These are phyloP conservation scores for Acromyrmex echinatior DNA, from an alignment of 1,140 invertebrate species.

Conservation along the genomic window DNA sequence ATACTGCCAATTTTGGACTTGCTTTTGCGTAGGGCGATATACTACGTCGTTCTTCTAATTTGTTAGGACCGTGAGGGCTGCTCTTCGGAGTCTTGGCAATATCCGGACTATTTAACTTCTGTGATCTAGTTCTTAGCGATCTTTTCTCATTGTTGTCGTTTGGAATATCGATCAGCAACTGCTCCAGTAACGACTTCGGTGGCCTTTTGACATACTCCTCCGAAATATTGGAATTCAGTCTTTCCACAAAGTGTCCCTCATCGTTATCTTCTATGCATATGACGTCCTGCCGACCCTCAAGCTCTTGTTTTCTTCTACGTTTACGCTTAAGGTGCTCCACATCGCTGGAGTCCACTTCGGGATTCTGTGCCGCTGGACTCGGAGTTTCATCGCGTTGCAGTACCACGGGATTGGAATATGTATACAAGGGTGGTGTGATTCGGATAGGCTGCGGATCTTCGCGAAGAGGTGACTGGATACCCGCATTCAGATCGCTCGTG, in stretches of 20 bases:
- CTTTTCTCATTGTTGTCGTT: conserved; percentile 88
- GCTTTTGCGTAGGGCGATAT: conserved; percentile 86
- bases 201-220: conserved; percentile 82
- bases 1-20: conserved; percentile 79
- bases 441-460: conserved; percentile 90
- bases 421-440: conserved; percentile 91
- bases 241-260: conserved; percentile 82
- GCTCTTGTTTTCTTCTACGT: conserved; percentile 85
- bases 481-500: conserved; percentile 77
- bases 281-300: conserved; percentile 85
- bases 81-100: conserved; percentile 88
- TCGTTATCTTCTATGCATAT: conserved; percentile 85
- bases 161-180: conserved; percentile 93
- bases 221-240: conserved; percentile 79
- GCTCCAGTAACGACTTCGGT: conserved; percentile 90
- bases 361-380: conserved; percentile 85
- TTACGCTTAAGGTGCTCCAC: conserved; percentile 83
- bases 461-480: conserved; percentile 85
- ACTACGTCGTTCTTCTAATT: conserved; percentile 83
- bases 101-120: conserved; percentile 91
- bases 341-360: conserved; percentile 81
- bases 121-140: conserved; percentile 89
- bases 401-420: conserved; percentile 91
- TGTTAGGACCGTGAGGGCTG: conserved; percentile 87
- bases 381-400: conserved; percentile 87